Evolutionary conservation across 2,113 vertebrate species (phyloP).

Genomic region (Kryptolebias marmoratus): DNA sequence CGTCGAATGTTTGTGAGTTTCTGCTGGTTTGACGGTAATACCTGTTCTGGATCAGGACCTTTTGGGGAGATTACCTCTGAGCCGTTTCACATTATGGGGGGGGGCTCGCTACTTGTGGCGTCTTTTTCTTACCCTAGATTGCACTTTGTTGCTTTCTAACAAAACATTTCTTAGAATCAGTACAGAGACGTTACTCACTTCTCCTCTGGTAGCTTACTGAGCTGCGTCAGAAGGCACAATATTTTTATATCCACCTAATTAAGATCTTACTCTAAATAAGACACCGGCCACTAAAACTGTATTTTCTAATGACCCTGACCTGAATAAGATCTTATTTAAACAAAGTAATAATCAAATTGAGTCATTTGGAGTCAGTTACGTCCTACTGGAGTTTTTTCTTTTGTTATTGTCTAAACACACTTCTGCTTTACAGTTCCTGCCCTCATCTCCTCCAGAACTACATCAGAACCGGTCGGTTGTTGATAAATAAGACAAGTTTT

Average conservation of each 20-base stretch:
- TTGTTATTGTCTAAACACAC: background rate
- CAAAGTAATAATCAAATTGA: background rate
- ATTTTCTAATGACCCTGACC: background rate
- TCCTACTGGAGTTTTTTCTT: background rate
- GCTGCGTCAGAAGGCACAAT: background rate
- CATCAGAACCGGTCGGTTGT: background rate
- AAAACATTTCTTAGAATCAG: background rate
- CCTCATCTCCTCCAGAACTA: background rate
- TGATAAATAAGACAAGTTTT: background rate
- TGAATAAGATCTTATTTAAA: background rate
- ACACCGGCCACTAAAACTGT: background rate
- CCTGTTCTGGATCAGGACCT: background rate
- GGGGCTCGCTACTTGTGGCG: background rate
- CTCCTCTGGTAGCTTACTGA: background rate
- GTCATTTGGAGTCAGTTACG: background rate
- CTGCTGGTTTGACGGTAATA: slow-evolving; percentile 1
- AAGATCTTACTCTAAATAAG: background rate
- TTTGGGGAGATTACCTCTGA: background rate
- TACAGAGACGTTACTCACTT: background rate
- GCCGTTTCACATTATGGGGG: background rate
- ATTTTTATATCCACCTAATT: background rate
- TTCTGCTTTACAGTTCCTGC: background rate
- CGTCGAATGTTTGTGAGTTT: slow-evolving; percentile 6
- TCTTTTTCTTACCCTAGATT: background rate
- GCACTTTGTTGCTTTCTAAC: background rate